These are phyloP conservation scores for Zonotrichia leucophrys DNA, from an alignment of 2,113 vertebrate genomes.

Conservation along the genomic window DNA sequence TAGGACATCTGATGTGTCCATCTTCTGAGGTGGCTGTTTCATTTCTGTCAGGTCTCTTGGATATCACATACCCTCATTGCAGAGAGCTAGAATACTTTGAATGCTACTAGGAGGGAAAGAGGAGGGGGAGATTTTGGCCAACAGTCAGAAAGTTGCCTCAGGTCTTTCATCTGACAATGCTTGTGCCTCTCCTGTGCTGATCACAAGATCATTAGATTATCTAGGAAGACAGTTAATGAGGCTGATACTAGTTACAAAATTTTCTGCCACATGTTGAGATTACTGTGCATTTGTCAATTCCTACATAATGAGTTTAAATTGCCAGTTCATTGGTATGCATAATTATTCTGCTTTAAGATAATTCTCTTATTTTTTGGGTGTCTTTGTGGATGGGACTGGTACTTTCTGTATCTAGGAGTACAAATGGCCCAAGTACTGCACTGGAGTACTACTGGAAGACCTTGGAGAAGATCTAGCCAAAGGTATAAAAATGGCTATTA, in stretches of 20 bases:
- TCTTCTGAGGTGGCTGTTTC: neutral
- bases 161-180: neutral
- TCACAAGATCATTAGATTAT: neutral
- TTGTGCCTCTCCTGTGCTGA: neutral
- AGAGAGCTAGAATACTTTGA: neutral
- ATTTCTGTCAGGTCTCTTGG: neutral
- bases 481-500: conserved; percentile 3
- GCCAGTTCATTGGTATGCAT: neutral
- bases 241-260: neutral
- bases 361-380: neutral
- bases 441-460: neutral
- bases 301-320: neutral
- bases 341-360: neutral
- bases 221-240: neutral
- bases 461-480: neutral
- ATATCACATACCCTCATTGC: neutral
- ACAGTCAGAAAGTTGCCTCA: neutral
- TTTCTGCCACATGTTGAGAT: neutral
- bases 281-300: neutral
- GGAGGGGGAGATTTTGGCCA: neutral
- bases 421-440: neutral
- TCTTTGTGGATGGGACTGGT: neutral
- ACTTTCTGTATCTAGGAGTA: neutral
- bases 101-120: fast-evolving
- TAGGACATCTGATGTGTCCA: neutral